These are phyloP conservation scores for Alsophila aescularia DNA, from an alignment of 2,888 invertebrate genomes.

Conservation along the genomic window DNA sequence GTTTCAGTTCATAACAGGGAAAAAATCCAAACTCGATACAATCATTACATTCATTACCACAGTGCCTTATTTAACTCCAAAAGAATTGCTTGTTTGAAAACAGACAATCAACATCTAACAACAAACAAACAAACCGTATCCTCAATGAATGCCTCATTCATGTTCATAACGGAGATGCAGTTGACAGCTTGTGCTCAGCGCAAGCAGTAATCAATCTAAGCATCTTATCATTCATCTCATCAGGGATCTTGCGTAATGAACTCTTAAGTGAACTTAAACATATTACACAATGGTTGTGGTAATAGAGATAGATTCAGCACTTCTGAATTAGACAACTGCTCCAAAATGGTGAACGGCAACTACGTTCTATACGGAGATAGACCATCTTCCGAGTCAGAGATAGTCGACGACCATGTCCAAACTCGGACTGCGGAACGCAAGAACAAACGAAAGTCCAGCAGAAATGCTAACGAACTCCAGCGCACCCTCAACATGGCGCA, in stretches of 20 bases:
- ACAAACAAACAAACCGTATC: slow-evolving; percentile 75
- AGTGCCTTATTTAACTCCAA: slow-evolving; percentile 59
- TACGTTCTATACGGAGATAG: slow-evolving; percentile 76
- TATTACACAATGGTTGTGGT: slow-evolving; percentile 49
- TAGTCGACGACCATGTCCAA: slow-evolving; percentile 74
- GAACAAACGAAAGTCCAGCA: slow-evolving; percentile 61
- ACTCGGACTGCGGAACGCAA: slow-evolving; percentile 67
- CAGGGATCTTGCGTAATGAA: slow-evolving; percentile 36
- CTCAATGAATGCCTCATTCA: slow-evolving; percentile 54
- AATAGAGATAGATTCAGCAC: slow-evolving; percentile 40
- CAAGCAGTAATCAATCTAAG: slow-evolving; percentile 25
- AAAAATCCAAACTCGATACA: slow-evolving; percentile 36
- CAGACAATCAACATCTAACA: slow-evolving; percentile 48
- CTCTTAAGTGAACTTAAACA: slow-evolving; percentile 38
- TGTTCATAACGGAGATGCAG: slow-evolving; percentile 40
- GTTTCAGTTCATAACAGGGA: slow-evolving; percentile 30
- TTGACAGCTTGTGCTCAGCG: slow-evolving; percentile 39
- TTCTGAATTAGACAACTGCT: slow-evolving; percentile 27
- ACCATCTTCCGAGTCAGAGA: slow-evolving; percentile 74
- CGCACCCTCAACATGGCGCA: slow-evolving; percentile 66
- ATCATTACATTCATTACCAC: slow-evolving; percentile 45
- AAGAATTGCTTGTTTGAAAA: slow-evolving; percentile 63
- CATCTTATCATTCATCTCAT: slow-evolving; percentile 26
- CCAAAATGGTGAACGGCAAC: slow-evolving; percentile 80
- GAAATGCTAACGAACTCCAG: slow-evolving; percentile 70